Evolutionary conservation across 2,888 invertebrate species (phyloP).

Genomic region (Craniophora ligustri): DNA sequence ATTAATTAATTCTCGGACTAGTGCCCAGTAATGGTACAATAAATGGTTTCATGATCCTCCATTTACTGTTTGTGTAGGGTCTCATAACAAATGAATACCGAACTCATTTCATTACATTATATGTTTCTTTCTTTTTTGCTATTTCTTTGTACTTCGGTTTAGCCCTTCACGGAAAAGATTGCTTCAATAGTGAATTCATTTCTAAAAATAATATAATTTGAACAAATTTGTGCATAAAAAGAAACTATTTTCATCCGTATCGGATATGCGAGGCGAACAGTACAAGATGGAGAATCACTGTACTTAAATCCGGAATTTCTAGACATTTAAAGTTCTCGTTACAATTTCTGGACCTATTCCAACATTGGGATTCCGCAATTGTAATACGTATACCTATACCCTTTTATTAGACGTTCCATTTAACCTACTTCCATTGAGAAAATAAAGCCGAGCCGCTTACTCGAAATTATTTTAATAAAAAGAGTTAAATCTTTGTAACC

Average conservation of each 20-base stretch:
- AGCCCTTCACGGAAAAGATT: too few relatives aligned
- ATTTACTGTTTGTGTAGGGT: too few relatives aligned
- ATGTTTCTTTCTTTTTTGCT: background rate
- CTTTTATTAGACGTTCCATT: constrained; percentile 35
- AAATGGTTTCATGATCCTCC: too few relatives aligned
- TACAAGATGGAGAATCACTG: constrained; percentile 30
- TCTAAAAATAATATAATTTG: constrained; percentile 20
- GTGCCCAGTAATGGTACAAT: background rate
- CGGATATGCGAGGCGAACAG: constrained; percentile 4
- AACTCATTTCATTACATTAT: too few relatives aligned
- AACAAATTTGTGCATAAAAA: constrained; percentile 32
- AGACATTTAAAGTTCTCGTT: constrained; percentile 36
- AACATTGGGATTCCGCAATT: constrained; percentile 40
- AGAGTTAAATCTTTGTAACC: constrained; percentile 52
- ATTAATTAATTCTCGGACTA: too few relatives aligned
- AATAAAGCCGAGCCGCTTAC: constrained; percentile 37
- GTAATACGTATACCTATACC: constrained; percentile 29
- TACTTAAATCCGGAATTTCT: constrained; percentile 46
- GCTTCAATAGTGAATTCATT: background rate
- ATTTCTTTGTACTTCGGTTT: background rate
- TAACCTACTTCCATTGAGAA: constrained; percentile 35
- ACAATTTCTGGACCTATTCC: constrained; percentile 50
- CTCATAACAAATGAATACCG: too few relatives aligned
- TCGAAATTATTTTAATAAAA: constrained; percentile 56
- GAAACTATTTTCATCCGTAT: constrained; percentile 37